Evolutionary conservation across 2,888 invertebrate species (phyloP), one percentile per base, ranked within the genome.

Genomic region (Xanthorhoe spadicearia): DNA sequence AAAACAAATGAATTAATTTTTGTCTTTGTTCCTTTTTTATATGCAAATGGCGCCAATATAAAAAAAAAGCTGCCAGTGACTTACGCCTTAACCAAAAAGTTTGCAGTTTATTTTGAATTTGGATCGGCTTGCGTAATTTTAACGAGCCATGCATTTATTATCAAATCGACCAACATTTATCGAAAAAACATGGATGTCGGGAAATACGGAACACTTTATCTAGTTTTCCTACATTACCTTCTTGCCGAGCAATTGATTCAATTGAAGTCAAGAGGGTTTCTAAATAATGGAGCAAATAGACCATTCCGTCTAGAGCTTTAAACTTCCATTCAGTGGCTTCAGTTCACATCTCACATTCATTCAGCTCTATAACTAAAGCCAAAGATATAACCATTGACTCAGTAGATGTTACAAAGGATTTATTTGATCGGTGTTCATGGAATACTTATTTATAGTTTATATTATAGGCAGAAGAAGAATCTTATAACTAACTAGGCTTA

Each of bases 221-320:
- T 54, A 54, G 66, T 62, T 66, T 58, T 62, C 58, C 57, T 35
- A 52, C 49, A 53, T 53, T 48, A 64, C 53, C 53, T 65, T 52
- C 57, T 59, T 62, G 52, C 50, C 54, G 15, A 54, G 59, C 58
- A 65, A 65, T 65, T 68, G 64, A 62, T 61, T 68, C 68, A 56
- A 61, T 68, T 59, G 55, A 64, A 51, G 35, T 49, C 60, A 51
- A 49, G 50, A 61, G 49, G 49, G 17, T 61, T 35, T 60, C 23
- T 55, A 48, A 52, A 64, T 68, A 65, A 65, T 65, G 64, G 55
- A 55, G 46, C 38, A 53, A 61, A 66, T 66, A 61, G 61, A 58
- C 32, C 17, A 32, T 54, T n/a, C 10, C 49, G 49, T 58, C 66
- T 53, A 43, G 60, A 38, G 66, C 58, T 48, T 62, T 66, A 65